Percentiles rank a stretch among this genome's conserved stretches.
Evolutionary conservation across 2,888 invertebrate species (phyloP).

Genomic region (Pachycephus smyrnensis): DNA sequence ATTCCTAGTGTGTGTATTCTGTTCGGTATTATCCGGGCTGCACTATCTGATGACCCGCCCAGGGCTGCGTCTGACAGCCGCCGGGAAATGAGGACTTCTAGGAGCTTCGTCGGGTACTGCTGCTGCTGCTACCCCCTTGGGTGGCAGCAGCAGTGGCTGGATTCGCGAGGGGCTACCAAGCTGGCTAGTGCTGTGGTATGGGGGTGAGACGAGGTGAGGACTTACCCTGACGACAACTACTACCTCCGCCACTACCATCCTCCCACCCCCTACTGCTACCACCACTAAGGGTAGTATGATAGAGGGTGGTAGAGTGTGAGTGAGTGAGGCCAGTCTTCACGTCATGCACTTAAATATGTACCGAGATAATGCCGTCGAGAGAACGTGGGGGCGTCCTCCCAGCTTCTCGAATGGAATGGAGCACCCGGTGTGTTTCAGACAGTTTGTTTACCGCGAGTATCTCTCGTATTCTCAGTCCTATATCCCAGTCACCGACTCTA

Average conservation of each 20-base stretch:
- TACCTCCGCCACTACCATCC: not conserved
- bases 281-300: conserved; percentile 15
- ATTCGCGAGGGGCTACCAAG: conserved; percentile 36
- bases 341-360: conserved; percentile 65
- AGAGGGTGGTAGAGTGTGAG: conserved; percentile 19
- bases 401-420: conserved; percentile 55
- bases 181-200: not conserved
- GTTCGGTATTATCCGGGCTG: conserved; percentile 58
- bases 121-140: conserved; percentile 2
- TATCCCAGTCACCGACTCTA: not conserved
- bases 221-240: not conserved
- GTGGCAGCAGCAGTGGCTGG: conserved; percentile 26
- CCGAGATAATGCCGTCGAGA: conserved; percentile 62
- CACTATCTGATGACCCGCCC: conserved; percentile 65
- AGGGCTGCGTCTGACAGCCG: conserved; percentile 63
- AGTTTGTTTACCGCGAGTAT: conserved; percentile 59
- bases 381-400: conserved; percentile 43
- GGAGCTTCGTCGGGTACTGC: conserved; percentile 39
- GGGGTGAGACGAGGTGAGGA: no score
- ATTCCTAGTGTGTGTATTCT: conserved; percentile 39
- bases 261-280: not conserved
- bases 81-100: conserved; percentile 61
- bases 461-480: conserved; percentile 8
- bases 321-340: conserved; percentile 52
- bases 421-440: conserved; percentile 61